Conservation (phyloP, 1,140 invertebrate genomes). For the Oscheius sp. region DNA sequence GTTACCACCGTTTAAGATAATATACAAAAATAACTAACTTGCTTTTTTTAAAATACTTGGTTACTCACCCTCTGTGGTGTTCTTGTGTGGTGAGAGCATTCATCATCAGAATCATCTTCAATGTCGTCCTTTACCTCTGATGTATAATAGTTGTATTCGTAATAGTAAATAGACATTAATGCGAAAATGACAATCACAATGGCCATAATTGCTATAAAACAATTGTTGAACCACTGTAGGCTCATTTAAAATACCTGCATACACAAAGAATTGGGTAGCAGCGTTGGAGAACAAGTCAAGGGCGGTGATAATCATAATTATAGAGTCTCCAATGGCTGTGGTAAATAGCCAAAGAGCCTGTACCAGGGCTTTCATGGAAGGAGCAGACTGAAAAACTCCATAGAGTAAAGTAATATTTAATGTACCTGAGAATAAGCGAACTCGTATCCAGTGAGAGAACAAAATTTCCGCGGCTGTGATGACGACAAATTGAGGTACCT, state of each 20-base stretch:
- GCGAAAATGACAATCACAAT: slow-evolving; percentile 38
- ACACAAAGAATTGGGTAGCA: slow-evolving; percentile 58
- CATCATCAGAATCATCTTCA: slow-evolving; percentile 10
- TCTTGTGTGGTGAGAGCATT: no score
- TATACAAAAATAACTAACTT: no score
- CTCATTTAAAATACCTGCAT: slow-evolving; percentile 13
- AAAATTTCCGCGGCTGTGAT: slow-evolving; percentile 81
- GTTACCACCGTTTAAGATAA: no score
- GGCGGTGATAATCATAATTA: slow-evolving; percentile 82
- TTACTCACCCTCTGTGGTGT: no score
- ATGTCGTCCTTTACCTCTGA: slow-evolving; percentile 23
- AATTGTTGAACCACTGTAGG: neutral
- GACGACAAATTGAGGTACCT: slow-evolving; percentile 81
- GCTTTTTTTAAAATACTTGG: no score
- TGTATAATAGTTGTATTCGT: slow-evolving; percentile 43
- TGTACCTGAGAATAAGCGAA: slow-evolving; percentile 79
- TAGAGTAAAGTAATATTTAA: neutral
- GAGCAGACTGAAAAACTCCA: slow-evolving; percentile 60
- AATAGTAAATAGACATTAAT: slow-evolving; percentile 41
- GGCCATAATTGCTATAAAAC: slow-evolving; percentile 25
- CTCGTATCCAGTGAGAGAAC: slow-evolving; percentile 86
- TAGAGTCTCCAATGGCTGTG: slow-evolving; percentile 82
- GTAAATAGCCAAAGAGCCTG: slow-evolving; percentile 85
- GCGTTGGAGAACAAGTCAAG: slow-evolving; percentile 68
- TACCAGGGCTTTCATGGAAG: slow-evolving; percentile 69